Evolutionary conservation across 2,797 vertebrate species (phyloP).

Genomic region (Hyperoplus immaculatus): DNA sequence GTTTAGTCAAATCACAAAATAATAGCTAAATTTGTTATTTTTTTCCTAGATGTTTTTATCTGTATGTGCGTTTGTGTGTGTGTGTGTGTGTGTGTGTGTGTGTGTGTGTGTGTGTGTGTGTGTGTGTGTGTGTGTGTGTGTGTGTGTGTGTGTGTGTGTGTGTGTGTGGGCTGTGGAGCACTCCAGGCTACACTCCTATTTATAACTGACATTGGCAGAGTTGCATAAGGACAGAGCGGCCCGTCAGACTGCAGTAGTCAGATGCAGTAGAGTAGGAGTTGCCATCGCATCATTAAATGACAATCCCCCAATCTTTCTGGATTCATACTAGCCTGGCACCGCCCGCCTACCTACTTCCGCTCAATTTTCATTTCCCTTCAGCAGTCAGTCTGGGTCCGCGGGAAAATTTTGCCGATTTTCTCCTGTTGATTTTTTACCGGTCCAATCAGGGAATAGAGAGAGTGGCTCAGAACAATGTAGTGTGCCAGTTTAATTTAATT

Average conservation of each 20-base stretch:
- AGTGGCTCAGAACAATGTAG: no score
- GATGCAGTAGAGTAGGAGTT: slow-evolving; percentile 21
- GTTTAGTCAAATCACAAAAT: slow-evolving; percentile 8
- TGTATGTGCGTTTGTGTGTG: slow-evolving; percentile 27
- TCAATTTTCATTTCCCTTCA: no score
- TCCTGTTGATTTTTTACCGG: no score
- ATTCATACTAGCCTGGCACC: no score
- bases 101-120: slow-evolving; percentile 8
- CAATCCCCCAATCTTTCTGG: not conserved
- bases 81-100: slow-evolving; percentile 29
- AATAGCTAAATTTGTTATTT: slow-evolving; percentile 20
- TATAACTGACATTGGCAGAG: slow-evolving; percentile 76
- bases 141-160: slow-evolving; percentile 34
- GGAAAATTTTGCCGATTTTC: no score
- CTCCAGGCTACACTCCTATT: slow-evolving; percentile 69
- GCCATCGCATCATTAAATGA: not conserved
- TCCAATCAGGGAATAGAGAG: no score
- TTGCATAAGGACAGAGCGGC: slow-evolving; percentile 71
- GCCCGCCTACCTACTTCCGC: no score
- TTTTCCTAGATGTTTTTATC: slow-evolving; percentile 1
- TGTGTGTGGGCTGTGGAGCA: slow-evolving; percentile 16
- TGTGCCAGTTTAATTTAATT: not conserved
- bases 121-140: slow-evolving; percentile 32
- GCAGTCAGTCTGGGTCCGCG: no score
- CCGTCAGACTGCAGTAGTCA: slow-evolving; percentile 23